Conservation (phyloP, 2,797 vertebrate species). For the Kryptolebias ocellatus region DNA sequence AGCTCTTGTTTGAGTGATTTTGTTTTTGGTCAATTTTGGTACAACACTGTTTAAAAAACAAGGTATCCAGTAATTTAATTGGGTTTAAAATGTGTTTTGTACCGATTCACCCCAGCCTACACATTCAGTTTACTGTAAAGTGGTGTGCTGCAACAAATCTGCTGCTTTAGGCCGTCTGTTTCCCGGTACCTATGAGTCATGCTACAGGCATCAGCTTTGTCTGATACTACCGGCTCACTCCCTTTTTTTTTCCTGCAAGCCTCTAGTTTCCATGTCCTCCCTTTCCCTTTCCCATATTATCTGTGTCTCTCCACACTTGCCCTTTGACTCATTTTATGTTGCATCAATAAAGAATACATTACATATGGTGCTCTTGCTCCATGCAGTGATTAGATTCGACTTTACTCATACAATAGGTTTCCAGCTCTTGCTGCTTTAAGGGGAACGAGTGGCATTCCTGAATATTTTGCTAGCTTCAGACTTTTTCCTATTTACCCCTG, state of each 20-base stretch:
- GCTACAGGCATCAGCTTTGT: constrained; percentile 35
- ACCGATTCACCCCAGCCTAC: no score
- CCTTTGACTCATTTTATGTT: constrained; percentile 48
- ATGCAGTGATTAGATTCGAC: constrained; percentile 58
- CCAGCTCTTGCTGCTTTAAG: constrained; percentile 36
- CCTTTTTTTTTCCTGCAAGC: constrained; percentile 42
- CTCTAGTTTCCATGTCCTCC: constrained; percentile 40
- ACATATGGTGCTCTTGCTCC: constrained; percentile 42
- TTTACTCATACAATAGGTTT: constrained; percentile 69
- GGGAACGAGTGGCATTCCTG: constrained; percentile 62
- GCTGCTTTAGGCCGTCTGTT: constrained; percentile 44
- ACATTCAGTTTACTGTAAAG: neutral
- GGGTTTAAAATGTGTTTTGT: no score
- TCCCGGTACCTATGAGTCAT: constrained; percentile 52
- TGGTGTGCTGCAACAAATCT: constrained; percentile 13
- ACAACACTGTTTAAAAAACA: no score
- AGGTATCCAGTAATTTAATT: no score
- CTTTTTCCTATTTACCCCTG: constrained; percentile 31
- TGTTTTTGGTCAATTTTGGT: no score
- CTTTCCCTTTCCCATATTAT: constrained; percentile 26
- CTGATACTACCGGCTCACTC: constrained; percentile 46
- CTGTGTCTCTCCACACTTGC: constrained; percentile 35
- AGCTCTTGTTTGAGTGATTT: no score
- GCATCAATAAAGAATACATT: constrained; percentile 16
- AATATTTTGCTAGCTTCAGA: constrained; percentile 45